Evolutionary conservation across 2,888 invertebrate genomes (phyloP).

Genomic region (Hofmannophila pseudospretella): DNA sequence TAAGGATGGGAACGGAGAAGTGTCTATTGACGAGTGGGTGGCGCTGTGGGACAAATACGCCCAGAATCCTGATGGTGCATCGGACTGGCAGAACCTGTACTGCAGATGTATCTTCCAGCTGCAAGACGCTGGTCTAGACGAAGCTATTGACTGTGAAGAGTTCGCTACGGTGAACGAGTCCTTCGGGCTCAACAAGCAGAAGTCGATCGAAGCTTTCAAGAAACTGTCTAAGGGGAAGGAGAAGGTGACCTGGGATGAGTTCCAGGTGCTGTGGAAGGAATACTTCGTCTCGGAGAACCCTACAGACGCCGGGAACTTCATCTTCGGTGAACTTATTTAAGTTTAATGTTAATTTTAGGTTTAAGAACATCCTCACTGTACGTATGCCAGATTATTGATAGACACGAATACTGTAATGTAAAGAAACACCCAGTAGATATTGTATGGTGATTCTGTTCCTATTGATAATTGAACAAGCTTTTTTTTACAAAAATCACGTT

Average conservation of each 20-base stretch:
- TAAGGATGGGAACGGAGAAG: constrained; percentile 86
- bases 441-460: no score
- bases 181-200: constrained; percentile 84
- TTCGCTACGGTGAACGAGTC: constrained; percentile 88
- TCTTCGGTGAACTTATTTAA: constrained; percentile 79
- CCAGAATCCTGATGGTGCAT: constrained; percentile 77
- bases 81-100: constrained; percentile 89
- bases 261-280: constrained; percentile 87
- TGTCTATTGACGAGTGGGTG: constrained; percentile 89
- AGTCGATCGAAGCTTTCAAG: constrained; percentile 86
- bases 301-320: constrained; percentile 69
- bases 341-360: neutral
- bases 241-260: constrained; percentile 87
- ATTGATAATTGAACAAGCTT: no score
- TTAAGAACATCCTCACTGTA: no score
- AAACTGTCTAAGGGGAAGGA: constrained; percentile 86
- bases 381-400: no score
- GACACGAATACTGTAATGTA: no score
- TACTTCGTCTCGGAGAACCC: constrained; percentile 79
- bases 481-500: no score
- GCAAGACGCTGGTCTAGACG: constrained; percentile 90
- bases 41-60: constrained; percentile 88
- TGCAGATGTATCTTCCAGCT: constrained; percentile 92
- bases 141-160: constrained; percentile 85
- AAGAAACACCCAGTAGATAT: no score